phyloP scores from a whole-genome alignment of 1,140 invertebrate species.

The Euura saliciscinereae region DNA sequence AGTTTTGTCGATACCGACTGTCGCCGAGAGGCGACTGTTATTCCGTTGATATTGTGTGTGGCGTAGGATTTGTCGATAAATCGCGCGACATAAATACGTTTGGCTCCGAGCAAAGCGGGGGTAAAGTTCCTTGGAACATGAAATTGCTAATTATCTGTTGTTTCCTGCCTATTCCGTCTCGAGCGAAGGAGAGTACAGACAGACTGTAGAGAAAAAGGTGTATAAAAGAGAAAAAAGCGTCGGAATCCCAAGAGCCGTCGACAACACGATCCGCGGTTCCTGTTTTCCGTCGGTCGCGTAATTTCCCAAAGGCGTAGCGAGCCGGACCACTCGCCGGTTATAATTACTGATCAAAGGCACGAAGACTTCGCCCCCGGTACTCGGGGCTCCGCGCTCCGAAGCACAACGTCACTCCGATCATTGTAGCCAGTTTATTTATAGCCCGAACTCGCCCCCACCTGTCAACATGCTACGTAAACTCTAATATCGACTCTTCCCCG shows the following conservation, averaged over 20 bases:
- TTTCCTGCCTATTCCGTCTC: too few relatives aligned
- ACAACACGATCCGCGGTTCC: background rate
- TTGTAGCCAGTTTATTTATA: background rate
- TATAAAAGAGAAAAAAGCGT: background rate
- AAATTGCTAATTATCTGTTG: too few relatives aligned
- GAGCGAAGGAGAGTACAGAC: too few relatives aligned
- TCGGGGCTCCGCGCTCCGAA: slow-evolving; percentile 6
- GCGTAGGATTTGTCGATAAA: too few relatives aligned
- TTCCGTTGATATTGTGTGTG: too few relatives aligned
- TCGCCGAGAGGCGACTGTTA: too few relatives aligned
- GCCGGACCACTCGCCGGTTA: slow-evolving; percentile 25
- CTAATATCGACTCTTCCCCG: slow-evolving; percentile 7
- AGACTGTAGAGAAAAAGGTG: too few relatives aligned
- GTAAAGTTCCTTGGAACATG: too few relatives aligned
- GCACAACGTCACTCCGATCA: slow-evolving; percentile 23
- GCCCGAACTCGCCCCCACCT: too few relatives aligned
- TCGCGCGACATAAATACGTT: too few relatives aligned
- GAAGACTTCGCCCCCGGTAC: slow-evolving; percentile 20
- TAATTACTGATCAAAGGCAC: slow-evolving; percentile 45
- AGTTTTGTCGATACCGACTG: too few relatives aligned
- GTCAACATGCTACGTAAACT: slow-evolving; percentile 5
- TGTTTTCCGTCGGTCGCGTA: slow-evolving; percentile 6
- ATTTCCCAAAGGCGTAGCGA: slow-evolving; percentile 8
- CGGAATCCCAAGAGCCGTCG: background rate
- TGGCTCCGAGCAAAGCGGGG: too few relatives aligned